These are phyloP conservation scores for Pteria penguin DNA, from an alignment of 2,888 invertebrate genomes.

Conservation along the genomic window DNA sequence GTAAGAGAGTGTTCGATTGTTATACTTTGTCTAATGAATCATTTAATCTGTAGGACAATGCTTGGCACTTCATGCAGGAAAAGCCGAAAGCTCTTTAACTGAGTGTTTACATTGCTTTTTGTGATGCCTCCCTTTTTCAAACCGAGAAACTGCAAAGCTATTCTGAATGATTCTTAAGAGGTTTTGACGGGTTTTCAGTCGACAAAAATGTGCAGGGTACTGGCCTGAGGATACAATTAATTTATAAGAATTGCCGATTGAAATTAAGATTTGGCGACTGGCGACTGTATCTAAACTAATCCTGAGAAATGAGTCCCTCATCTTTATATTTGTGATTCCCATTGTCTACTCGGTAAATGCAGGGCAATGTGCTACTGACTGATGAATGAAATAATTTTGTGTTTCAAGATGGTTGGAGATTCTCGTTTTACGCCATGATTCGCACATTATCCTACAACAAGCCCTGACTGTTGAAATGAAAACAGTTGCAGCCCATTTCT, in stretches of 20 bases:
- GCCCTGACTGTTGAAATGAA: slow-evolving; percentile 19
- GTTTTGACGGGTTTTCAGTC: not conserved
- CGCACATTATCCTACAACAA: slow-evolving; percentile 24
- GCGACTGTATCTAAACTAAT: not conserved
- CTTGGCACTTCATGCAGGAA: not conserved
- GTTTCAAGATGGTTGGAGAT: slow-evolving; percentile 10
- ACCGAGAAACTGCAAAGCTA: not conserved
- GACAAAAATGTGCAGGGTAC: not conserved
- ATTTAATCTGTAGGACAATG: not conserved
- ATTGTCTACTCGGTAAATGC: not conserved
- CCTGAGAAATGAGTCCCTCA: not conserved
- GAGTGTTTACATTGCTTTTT: not conserved
- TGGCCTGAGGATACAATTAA: not conserved
- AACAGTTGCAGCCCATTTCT: slow-evolving; percentile 20
- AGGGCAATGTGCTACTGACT: not conserved
- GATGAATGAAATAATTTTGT: not conserved
- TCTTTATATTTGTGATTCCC: not conserved
- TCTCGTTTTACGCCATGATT: slow-evolving; percentile 36
- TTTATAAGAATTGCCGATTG: not conserved
- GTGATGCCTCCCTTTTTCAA: not conserved
- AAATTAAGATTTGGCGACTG: not conserved
- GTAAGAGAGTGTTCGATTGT: slow-evolving; percentile 6
- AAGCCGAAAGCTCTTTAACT: not conserved
- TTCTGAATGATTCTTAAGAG: not conserved
- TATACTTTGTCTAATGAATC: slow-evolving; percentile 6